These are phyloP conservation scores for Pteropus rufus DNA, from an alignment of 2,797 vertebrate genomes.

Conservation along the genomic window DNA sequence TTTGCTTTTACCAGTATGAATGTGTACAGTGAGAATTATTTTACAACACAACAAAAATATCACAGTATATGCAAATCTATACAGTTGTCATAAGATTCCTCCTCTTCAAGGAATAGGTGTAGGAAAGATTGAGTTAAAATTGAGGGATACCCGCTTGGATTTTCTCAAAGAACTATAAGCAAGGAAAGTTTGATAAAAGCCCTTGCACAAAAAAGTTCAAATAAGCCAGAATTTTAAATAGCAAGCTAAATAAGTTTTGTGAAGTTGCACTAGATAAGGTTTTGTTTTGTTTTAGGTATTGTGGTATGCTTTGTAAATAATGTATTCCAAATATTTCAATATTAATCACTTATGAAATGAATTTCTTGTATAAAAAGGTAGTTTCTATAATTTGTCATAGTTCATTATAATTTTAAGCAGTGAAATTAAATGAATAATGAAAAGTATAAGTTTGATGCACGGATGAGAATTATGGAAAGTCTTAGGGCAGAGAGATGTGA, in stretches of 20 bases:
- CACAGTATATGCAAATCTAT: background rate
- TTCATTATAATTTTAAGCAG: slow-evolving; percentile 2
- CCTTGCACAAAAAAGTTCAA: background rate
- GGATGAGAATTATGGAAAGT: background rate
- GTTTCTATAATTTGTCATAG: background rate
- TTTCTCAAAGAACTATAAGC: background rate
- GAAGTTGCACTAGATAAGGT: background rate
- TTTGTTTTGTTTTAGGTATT: background rate
- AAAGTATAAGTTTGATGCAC: background rate
- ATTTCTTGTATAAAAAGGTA: background rate
- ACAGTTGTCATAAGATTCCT: background rate
- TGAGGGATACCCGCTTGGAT: background rate
- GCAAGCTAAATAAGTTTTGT: slow-evolving; percentile 16
- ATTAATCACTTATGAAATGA: background rate
- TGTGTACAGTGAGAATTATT: background rate
- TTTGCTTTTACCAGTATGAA: slow-evolving; percentile 9
- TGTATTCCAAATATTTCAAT: slow-evolving; percentile 6
- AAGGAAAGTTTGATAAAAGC: background rate
- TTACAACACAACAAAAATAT: background rate
- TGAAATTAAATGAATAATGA: slow-evolving; percentile 8
- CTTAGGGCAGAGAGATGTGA: background rate
- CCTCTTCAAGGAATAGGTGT: background rate
- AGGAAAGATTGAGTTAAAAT: background rate
- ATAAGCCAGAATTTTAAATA: slow-evolving; percentile 4
- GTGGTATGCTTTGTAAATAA: background rate